Conservation (phyloP, 2,113 vertebrate genomes). For the rabbit (Oryctolagus cuniculus) region DNA sequence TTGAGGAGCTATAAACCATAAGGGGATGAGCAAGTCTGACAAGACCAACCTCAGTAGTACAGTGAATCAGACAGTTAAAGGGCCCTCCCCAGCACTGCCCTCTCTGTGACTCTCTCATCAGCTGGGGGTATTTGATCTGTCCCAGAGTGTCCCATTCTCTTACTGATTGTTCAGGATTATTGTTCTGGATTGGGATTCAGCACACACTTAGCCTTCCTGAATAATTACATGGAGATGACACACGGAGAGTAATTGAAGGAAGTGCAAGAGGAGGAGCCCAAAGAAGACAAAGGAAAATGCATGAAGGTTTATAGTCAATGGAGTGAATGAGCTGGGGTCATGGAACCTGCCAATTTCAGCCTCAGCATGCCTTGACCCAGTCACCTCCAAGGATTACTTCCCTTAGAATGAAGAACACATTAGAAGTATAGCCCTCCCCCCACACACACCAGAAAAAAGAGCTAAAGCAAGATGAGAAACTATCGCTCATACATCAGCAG, state of each 20-base stretch:
- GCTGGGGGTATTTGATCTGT: neutral
- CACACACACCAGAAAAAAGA: neutral
- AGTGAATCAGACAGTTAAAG: neutral
- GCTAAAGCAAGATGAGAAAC: neutral
- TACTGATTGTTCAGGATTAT: neutral
- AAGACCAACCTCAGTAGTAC: neutral
- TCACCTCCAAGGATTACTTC: neutral
- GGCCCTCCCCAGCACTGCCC: too few relatives aligned
- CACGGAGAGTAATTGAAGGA: neutral
- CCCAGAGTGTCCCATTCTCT: neutral
- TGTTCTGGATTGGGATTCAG: neutral
- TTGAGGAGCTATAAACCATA: neutral
- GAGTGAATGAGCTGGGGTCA: neutral
- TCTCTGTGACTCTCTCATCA: neutral
- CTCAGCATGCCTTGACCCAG: neutral
- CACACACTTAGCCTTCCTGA: neutral
- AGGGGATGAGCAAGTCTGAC: neutral
- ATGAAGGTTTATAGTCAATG: neutral
- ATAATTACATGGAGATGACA: neutral
- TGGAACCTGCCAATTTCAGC: neutral
- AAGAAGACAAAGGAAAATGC: neutral
- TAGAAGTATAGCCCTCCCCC: too few relatives aligned
- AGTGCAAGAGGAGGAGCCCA: neutral
- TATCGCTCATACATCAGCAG: constrained; percentile 1
- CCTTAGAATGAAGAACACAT: neutral